Conservation (phyloP, 23 tunicate genomes). For the Diplosoma virens region DNA sequence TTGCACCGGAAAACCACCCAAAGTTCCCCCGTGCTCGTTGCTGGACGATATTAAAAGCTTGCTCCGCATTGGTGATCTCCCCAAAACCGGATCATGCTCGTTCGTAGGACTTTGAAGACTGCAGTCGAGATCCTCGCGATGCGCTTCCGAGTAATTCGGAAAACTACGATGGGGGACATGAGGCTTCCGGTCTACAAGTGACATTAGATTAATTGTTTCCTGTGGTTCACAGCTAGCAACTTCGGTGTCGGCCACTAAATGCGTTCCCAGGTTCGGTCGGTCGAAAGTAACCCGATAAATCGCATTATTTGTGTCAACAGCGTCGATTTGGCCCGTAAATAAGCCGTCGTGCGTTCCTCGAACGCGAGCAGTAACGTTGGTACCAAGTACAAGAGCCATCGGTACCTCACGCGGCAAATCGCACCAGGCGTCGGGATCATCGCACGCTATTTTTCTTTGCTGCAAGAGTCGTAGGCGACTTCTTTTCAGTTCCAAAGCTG, state of each 20-base stretch:
- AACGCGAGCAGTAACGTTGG: conserved; percentile 82
- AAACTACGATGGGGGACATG: conserved; percentile 28
- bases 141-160: background rate
- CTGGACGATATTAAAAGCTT: conserved; percentile 32
- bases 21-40: conserved; percentile 61
- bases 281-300: conserved; percentile 84
- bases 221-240: conserved; percentile 89
- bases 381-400: conserved; percentile 78
- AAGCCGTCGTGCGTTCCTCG: conserved; percentile 76
- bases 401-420: conserved; percentile 80
- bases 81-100: conserved; percentile 87
- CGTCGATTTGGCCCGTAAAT: conserved; percentile 88
- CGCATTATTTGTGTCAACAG: conserved; percentile 68
- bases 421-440: conserved; percentile 51
- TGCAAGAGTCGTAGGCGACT: conserved; percentile 58
- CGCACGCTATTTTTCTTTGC: conserved; percentile 62
- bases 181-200: conserved; percentile 66
- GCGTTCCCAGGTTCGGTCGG: conserved; percentile 69
- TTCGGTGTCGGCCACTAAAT: conserved; percentile 68
- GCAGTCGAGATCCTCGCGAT: conserved; percentile 43
- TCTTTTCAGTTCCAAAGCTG: conserved; percentile 60
- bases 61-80: conserved; percentile 79
- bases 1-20: conserved; percentile 89
- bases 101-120: conserved; percentile 65
- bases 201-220: conserved; percentile 78